These are phyloP conservation scores for Gymnocephalus cernua DNA, from an alignment of 2,113 vertebrate species.

Conservation along the genomic window DNA sequence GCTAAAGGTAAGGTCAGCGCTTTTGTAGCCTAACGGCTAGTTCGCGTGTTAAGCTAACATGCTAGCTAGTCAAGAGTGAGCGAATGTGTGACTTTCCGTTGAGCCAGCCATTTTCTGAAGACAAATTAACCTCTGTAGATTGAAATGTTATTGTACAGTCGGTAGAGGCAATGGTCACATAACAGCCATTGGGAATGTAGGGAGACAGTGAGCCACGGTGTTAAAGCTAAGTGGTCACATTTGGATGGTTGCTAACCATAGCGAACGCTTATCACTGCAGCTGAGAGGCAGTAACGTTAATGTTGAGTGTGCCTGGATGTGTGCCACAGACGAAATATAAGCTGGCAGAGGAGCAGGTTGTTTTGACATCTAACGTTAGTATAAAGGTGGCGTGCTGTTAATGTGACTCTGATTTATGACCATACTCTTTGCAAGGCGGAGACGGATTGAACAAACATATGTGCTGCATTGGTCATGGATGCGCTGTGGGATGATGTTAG, in stretches of 20 bases:
- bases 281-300: too few relatives aligned
- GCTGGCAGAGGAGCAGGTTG: too few relatives aligned
- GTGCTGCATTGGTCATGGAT: background rate
- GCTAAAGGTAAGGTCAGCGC: conserved; percentile 71
- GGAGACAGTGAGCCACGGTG: background rate
- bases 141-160: rapidly evolving
- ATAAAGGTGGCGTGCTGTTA: too few relatives aligned
- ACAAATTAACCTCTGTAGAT: background rate
- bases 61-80: conserved; percentile 38
- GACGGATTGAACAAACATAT: too few relatives aligned
- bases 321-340: background rate
- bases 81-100: conserved; percentile 56
- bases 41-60: conserved; percentile 54
- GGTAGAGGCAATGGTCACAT: rapidly evolving
- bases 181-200: background rate
- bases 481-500: too few relatives aligned
- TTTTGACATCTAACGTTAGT: too few relatives aligned
- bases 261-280: background rate
- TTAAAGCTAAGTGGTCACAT: background rate
- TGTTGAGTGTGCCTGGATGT: background rate
- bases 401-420: too few relatives aligned
- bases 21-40: conserved; percentile 33
- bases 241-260: background rate
- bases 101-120: conserved; percentile 65
- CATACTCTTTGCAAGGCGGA: background rate